Base-by-base conservation (phyloP, 1,140 invertebrate genomes). In the Akabosia matsudoensis region DNA sequence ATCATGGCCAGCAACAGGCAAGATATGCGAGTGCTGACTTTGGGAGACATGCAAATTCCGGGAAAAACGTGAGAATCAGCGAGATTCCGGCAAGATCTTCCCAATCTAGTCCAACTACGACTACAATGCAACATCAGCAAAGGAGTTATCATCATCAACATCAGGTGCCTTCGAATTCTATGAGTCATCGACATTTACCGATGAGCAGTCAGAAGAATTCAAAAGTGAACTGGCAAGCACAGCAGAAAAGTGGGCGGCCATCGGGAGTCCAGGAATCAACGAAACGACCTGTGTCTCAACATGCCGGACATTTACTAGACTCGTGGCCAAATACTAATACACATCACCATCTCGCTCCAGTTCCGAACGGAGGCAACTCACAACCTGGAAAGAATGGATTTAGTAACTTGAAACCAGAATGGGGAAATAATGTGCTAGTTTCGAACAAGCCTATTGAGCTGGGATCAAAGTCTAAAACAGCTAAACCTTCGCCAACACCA, bases 281-380 rank as follows among this genome's bases (percentile, higher is more conserved):
- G 13, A 72, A 28, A 37, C 31, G 78, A 54, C 80, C 78, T 31
- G 78, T 79, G 10, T 79, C 80, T 16, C 80, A 81, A 72, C 78
- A 79, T 30, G 71, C 77, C 22, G 79, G 79, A 64, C 77, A 79
- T 26, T 75, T 81, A 26, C 74, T 78, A 16, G 80, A 81, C 64
- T 81, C 80, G n/a, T 81, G 80, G 80, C 80, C 80, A 3, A 81
- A 81, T 75, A 61, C 78, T 13, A 81, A 81, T 64, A 78, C 79
- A 33, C 80, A 81, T 76, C 80, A 81, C 51, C 78, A 78, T 64
- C 61, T 81, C 30, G 74, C 78, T 22, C 80, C 80, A 7, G 78
- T 72, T 26, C 13, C 73, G 1, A 67, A 67, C 31, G 61, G 24
- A 31, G 54, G 14, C 7, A 24, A 14, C 54, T 7, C 14, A 61